These are phyloP conservation scores for Metopia argyrocephala DNA, from an alignment of 2,888 invertebrate genomes.

Conservation along the genomic window DNA sequence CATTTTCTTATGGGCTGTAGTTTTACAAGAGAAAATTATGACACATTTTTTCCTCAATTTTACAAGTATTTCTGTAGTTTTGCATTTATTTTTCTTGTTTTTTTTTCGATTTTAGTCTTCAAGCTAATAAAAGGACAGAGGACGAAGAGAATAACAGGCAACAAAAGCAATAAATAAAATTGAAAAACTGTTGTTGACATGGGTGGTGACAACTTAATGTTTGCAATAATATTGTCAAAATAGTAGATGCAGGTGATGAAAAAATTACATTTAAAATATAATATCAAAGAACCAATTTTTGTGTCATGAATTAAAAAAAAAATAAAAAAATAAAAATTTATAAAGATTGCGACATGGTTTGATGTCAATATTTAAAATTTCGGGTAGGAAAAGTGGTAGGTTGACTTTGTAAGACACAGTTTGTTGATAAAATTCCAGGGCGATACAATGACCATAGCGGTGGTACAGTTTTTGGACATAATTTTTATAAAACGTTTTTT, in stretches of 20 bases:
- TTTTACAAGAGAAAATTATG: slow-evolving; percentile 54
- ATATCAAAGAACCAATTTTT: no score
- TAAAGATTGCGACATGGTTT: no score
- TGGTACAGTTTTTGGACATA: no score
- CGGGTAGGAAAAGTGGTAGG: no score
- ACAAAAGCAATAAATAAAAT: slow-evolving; percentile 51
- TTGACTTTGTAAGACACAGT: no score
- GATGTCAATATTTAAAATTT: no score
- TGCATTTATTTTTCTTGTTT: slow-evolving; percentile 10
- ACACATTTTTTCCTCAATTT: slow-evolving; percentile 38
- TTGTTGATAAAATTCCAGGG: no score
- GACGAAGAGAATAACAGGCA: not conserved
- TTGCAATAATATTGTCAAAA: slow-evolving; percentile 47
- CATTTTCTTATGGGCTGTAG: not conserved
- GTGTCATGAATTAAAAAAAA: no score
- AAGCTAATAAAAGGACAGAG: slow-evolving; percentile 19
- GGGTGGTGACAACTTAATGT: slow-evolving; percentile 64
- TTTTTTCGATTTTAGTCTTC: slow-evolving; percentile 4
- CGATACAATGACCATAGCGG: no score
- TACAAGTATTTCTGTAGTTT: not conserved
- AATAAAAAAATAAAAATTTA: no score
- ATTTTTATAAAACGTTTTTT: no score
- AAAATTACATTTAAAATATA: no score
- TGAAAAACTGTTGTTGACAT: slow-evolving; percentile 62
- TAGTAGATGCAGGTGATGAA: slow-evolving; percentile 57